Evolutionary conservation across 2,113 vertebrate species (phyloP).

Genomic region (Nothocercus nigrocapillus): DNA sequence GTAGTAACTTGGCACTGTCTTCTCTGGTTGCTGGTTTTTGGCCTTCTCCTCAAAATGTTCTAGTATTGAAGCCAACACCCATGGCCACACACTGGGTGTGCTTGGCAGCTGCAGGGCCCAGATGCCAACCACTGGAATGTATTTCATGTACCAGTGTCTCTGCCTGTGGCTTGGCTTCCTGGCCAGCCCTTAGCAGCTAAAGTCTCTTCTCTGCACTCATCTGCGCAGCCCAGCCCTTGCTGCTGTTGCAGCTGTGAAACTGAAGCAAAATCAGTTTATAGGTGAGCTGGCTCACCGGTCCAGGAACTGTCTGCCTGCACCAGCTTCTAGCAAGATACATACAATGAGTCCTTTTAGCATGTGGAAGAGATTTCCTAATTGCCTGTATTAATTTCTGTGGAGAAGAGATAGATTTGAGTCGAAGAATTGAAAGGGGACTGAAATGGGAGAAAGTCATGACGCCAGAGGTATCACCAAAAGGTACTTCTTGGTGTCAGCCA

Average conservation of each 20-base stretch:
- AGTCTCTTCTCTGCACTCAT: slow-evolving; percentile 43
- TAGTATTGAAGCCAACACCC: slow-evolving; percentile 66
- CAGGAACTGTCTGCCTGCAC: slow-evolving; percentile 25
- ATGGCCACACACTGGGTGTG: slow-evolving; percentile 72
- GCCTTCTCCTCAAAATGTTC: slow-evolving; percentile 67
- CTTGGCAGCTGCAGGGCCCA: slow-evolving; percentile 70
- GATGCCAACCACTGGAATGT: slow-evolving; percentile 82
- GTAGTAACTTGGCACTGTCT: slow-evolving; percentile 38
- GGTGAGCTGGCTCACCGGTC: slow-evolving; percentile 26
- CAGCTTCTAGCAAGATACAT: background rate
- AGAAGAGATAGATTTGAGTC: background rate
- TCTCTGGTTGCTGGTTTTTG: slow-evolving; percentile 49
- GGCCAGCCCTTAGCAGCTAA: slow-evolving; percentile 36
- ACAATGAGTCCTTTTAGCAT: background rate
- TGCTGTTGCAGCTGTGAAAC: slow-evolving; percentile 51
- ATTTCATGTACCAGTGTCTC: slow-evolving; percentile 68
- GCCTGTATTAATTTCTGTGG: background rate
- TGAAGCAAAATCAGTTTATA: slow-evolving; percentile 48
- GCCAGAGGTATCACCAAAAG: background rate
- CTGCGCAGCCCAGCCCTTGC: background rate
- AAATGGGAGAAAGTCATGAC: background rate
- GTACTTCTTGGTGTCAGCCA: background rate
- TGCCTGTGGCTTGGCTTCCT: slow-evolving; percentile 67
- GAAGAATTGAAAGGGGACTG: background rate
- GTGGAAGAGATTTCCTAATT: background rate